Evolutionary conservation across 2,113 vertebrate species (phyloP).

Genomic region (Phrynocephalus versicolor): DNA sequence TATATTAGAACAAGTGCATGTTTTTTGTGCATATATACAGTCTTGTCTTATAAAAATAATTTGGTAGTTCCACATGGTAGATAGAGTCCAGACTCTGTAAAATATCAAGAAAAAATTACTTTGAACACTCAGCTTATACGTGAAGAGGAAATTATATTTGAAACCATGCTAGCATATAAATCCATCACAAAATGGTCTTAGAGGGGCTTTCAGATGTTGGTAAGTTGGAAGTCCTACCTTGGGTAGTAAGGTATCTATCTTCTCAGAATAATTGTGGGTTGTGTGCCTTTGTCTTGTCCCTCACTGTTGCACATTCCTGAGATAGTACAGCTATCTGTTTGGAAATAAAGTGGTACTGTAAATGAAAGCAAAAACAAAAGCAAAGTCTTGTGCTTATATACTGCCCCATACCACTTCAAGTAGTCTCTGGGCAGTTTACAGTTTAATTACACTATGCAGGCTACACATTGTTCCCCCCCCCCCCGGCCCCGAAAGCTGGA

Average conservation of each 20-base stretch:
- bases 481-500: no score
- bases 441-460: no score
- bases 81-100: not conserved
- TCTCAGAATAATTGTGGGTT: not conserved
- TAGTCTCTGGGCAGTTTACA: no score
- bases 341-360: not conserved
- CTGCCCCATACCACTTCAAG: no score
- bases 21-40: no score
- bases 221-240: not conserved
- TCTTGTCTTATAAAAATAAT: no score
- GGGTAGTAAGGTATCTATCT: not conserved
- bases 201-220: not conserved
- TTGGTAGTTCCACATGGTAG: not conserved
- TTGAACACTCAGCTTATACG: not conserved
- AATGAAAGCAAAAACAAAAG: no score
- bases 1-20: not conserved
- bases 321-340: not conserved
- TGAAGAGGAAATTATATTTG: not conserved
- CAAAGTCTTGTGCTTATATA: no score
- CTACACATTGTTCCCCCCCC: no score
- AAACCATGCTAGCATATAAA: not conserved
- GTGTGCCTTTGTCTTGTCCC: not conserved
- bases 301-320: not conserved
- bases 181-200: not conserved
- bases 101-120: not conserved